Base-by-base conservation (phyloP, 2,888 invertebrate genomes). In the Himalopsyche japonica region DNA sequence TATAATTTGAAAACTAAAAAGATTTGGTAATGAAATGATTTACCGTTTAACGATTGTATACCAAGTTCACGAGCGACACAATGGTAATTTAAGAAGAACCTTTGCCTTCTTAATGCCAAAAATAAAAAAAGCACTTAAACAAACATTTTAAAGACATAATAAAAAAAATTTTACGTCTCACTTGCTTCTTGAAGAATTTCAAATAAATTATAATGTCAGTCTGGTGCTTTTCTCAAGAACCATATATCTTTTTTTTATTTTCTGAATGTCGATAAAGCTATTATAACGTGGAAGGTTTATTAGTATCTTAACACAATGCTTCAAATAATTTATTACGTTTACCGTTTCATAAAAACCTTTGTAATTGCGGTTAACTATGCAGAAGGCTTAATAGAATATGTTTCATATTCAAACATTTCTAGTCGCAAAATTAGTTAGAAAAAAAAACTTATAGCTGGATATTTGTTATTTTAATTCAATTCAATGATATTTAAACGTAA, bases 151-250 rank as follows among this genome's bases (percentile, higher is more conserved):
- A 70, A 27, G 30, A 12, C 70, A 70, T 70, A 70, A 70, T 70
- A 70, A 70, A 70, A 64, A 48, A 30, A 70, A 70, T 30, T 43
- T 43, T 27, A 70, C 70, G 70, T 70, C 30, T 70, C 70, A 70
- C 70, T 70, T 27, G 70, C 24, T 30, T 27, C 30, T 30, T 27
- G 24, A 8, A 70, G 70, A 27, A 70, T 70, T 70, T 15, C 70
- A 70, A 70, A 70, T 70, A 70, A 70, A 70, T 70, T 70, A 70
- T 70, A 70, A 70, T 70, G 70, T 70, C 70, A 70, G 70, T 70
- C 70, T 70, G 27, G 70, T 27, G 70, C 70, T 24, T 70, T 70
- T 70, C 43, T 24, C 30, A 30, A 30, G 15, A 27, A 15, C 70
- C 24, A 70, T 70, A 70, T 70, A 70, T 27, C 30, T 12, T 70